These are phyloP conservation scores for Apamea epomidion DNA, from an alignment of 2,888 invertebrate species.

Conservation along the genomic window DNA sequence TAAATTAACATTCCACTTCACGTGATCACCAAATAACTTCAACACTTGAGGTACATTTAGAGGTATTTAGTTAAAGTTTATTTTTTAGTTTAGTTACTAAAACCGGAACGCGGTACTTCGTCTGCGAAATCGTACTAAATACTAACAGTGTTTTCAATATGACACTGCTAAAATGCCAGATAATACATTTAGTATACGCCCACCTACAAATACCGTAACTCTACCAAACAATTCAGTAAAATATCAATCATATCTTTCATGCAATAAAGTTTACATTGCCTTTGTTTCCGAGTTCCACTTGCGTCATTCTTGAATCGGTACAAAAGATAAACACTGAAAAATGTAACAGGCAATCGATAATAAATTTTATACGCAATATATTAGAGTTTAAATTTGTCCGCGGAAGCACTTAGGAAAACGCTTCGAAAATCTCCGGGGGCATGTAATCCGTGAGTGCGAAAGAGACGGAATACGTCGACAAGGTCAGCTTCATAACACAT, in stretches of 20 bases:
- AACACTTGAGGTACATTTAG: neutral
- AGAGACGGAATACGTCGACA: constrained; percentile 76
- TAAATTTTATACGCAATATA: constrained; percentile 64
- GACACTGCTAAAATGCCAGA: constrained; percentile 88
- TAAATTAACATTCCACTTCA: constrained; percentile 35
- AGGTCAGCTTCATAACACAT: constrained; percentile 84
- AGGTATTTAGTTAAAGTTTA: constrained; percentile 19
- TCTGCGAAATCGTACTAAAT: constrained; percentile 70
- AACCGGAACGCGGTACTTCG: constrained; percentile 54
- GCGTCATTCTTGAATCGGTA: constrained; percentile 64
- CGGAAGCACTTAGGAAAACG: constrained; percentile 80
- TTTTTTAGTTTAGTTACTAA: constrained; percentile 46
- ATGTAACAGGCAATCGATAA: constrained; percentile 67
- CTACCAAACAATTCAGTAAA: constrained; percentile 56
- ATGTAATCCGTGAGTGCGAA: constrained; percentile 75
- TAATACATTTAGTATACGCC: constrained; percentile 78
- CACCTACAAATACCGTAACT: constrained; percentile 52
- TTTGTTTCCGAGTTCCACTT: constrained; percentile 54
- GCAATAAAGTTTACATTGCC: constrained; percentile 64
- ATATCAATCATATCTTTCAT: constrained; percentile 49
- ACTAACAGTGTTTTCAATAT: constrained; percentile 84
- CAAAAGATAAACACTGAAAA: constrained; percentile 85
- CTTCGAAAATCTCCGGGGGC: constrained; percentile 80
- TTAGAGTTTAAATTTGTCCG: constrained; percentile 73
- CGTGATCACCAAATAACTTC: constrained; percentile 8